Base-by-base conservation (phyloP, 2,888 invertebrate genomes). In the Meiosimyza platycephala region DNA sequence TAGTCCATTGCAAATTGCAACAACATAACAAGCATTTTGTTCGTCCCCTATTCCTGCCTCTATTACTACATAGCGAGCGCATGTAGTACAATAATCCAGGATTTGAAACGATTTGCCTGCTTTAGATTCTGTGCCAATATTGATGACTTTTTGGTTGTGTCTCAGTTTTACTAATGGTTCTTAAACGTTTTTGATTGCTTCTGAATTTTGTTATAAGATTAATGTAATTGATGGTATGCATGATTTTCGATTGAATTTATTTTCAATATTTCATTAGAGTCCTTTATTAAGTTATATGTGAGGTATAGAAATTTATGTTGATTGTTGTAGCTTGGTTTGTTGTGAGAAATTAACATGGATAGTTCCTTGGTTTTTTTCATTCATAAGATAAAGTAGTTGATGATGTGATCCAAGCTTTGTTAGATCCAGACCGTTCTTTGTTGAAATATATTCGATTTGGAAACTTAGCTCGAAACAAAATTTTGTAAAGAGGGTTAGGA, bases 1-100 rank as follows among this genome's bases (percentile, higher is more conserved):
- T 76, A 72, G 72, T 55, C 55, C 48, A 67, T 55, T 55, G 67
- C 57, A 67, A 66, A 66, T 66, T 66, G 66, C 66, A 66, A 66
- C 66, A 66, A 66, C 66, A 66, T 66, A 66, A 66, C 66, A 54
- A 66, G 55, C 66, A 52, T 33, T 47, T 64, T 50, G 50, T 64
- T 16, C 48, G 11, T 18, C 64, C 50, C 3, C 16, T 47, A 4
- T 16, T n/a, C 16, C 48, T 64, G 16, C 16, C 48, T 48, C 47
- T 48, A 48, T 48, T n/a, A 50, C 0, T 57, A 12, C 57, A 16
- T 57, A 1, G 13, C n/a, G 28, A 13, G 28, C 22, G 28, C 57
- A 57, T 12, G 13, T 57, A 22, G 40, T 40, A 16, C 54, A 16
- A 55, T 52, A 52, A 55, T 18, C 40, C 16, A 15, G 40, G n/a